A percentile compares a stretch with the other conserved stretches of the same genome.
phyloP scores from a whole-genome alignment of 2,797 vertebrate genomes.

The Artibeus lituratus region DNA sequence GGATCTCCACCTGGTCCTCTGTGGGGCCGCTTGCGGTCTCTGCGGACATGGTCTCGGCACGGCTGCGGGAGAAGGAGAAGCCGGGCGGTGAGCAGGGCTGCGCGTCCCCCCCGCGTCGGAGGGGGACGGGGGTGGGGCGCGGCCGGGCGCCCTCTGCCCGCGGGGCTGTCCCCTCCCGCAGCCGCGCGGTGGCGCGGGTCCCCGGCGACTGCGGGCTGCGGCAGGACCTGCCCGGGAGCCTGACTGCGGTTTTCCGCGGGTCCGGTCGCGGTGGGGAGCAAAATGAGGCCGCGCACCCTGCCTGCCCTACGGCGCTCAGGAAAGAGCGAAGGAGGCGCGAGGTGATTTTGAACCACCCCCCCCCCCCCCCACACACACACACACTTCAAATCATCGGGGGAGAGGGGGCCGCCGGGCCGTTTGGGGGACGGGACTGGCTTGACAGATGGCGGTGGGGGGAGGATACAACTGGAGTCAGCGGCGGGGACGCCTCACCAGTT shows the following conservation, averaged over 20 bases:
- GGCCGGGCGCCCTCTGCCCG: neutral
- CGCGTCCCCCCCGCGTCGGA: no score
- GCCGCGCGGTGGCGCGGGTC: neutral
- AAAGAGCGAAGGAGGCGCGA: neutral
- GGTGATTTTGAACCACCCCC: neutral
- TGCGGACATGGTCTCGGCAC: slow-evolving; percentile 71
- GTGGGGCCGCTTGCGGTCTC: slow-evolving; percentile 80
- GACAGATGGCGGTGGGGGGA: neutral
- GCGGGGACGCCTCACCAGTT: neutral
- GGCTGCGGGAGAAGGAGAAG: neutral
- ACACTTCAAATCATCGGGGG: neutral
- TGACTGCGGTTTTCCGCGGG: neutral
- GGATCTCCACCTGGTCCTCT: slow-evolving; percentile 89
- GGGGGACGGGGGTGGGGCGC: neutral
- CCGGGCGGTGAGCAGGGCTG: neutral
- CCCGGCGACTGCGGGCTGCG: neutral
- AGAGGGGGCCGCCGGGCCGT: neutral
- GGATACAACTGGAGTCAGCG: neutral
- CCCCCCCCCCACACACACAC: no score
- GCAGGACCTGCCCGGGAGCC: neutral
- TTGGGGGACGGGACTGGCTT: neutral
- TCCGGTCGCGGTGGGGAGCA: neutral
- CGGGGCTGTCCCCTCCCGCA: neutral
- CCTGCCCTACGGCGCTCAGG: neutral
- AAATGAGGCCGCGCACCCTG: neutral